These are phyloP conservation scores for Cephalotes varians DNA, from an alignment of 2,888 invertebrate genomes.

Conservation along the genomic window DNA sequence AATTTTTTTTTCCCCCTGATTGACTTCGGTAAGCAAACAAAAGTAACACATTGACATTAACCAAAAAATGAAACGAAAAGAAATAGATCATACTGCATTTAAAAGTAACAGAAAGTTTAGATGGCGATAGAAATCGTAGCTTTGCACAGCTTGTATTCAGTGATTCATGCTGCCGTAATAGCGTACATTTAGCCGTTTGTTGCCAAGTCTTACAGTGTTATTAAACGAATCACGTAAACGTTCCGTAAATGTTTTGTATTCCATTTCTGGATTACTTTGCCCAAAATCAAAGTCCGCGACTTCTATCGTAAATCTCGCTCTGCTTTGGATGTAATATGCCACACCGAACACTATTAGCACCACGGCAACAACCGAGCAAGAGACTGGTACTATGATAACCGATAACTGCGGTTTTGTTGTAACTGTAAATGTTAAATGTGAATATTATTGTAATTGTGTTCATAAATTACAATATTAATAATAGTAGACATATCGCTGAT, in stretches of 20 bases:
- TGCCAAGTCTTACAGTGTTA: conserved; percentile 86
- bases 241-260: conserved; percentile 95
- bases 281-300: conserved; percentile 97
- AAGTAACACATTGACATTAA: background rate
- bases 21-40: background rate
- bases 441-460: background rate
- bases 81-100: conserved; percentile 35
- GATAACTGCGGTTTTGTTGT: conserved; percentile 93
- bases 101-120: conserved; percentile 28
- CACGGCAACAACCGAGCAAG: conserved; percentile 93
- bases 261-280: conserved; percentile 92
- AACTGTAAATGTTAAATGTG: conserved; percentile 85
- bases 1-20: background rate
- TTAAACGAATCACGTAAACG: conserved; percentile 92
- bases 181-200: conserved; percentile 79
- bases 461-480: conserved; percentile 5
- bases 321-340: conserved; percentile 94
- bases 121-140: conserved; percentile 35
- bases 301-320: conserved; percentile 93
- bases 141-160: conserved; percentile 70
- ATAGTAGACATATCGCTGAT: conserved; percentile 1
- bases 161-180: conserved; percentile 85
- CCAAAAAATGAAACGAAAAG: background rate
- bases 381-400: conserved; percentile 95
- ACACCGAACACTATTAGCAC: conserved; percentile 95